Evolutionary conservation across 2,888 invertebrate genomes (phyloP).

Genomic region (Dynastes maya): DNA sequence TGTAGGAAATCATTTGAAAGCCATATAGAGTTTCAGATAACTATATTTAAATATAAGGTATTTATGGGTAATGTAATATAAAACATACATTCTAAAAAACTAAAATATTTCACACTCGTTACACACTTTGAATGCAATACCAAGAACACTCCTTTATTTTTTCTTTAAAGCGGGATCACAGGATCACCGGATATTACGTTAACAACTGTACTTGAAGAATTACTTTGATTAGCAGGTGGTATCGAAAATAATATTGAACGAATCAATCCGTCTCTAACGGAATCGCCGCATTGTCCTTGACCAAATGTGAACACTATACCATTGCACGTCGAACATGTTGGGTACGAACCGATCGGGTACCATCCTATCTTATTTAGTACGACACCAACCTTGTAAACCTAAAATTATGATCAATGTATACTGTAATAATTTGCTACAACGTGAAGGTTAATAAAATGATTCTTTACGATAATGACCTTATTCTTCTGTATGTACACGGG

Average conservation of each 20-base stretch:
- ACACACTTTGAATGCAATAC: constrained; percentile 15
- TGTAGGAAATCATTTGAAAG: no score
- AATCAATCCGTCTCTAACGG: constrained; percentile 84
- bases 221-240: constrained; percentile 53
- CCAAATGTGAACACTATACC: constrained; percentile 85
- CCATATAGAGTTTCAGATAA: constrained; percentile 5
- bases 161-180: constrained; percentile 23
- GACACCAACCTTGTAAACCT: constrained; percentile 87
- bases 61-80: constrained; percentile 31
- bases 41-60: constrained; percentile 32
- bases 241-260: constrained; percentile 83
- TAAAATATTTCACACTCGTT: constrained; percentile 32
- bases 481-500: constrained; percentile 84
- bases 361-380: constrained; percentile 87
- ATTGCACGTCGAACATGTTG: constrained; percentile 78
- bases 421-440: background rate
- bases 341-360: constrained; percentile 86
- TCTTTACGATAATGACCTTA: constrained; percentile 71
- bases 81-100: constrained; percentile 34
- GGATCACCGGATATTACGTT: constrained; percentile 41
- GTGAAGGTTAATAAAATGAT: no score
- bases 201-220: constrained; percentile 40
- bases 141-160: constrained; percentile 3
- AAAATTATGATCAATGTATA: constrained; percentile 56
- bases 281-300: constrained; percentile 81